Base-by-base conservation (phyloP, 1,140 invertebrate species). In the Lepidurus couesii region DNA sequence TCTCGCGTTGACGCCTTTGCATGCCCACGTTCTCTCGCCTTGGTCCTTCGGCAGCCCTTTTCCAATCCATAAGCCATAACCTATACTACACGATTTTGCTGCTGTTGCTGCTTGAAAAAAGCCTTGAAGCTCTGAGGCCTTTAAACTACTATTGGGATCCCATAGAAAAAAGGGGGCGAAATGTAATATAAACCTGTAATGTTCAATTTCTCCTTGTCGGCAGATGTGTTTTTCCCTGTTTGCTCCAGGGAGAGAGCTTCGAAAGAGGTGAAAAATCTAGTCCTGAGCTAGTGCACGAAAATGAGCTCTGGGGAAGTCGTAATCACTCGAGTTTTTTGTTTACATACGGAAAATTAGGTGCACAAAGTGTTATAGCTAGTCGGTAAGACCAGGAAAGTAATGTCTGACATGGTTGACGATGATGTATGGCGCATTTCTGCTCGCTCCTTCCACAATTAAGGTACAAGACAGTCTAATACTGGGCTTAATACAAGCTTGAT, bases 381-480 rank as follows among this genome's bases (percentile, higher is more conserved):
- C 34, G 21, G 53, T 65, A 9, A 16, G 53, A 16, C 7, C 53
- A 7, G 21, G 53, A 13, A 13, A 65, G 53, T 21, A 65, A n/a
- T 65, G 53, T 65, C 53, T 21, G 13, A 13, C 53, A 65, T 21
- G 16, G n/a, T 65, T 65, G 53, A 65, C 53, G 53, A n/a, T 65
- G 53, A 65, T 65, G 53, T n/a, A 65, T 65, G 53, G 53, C n/a
- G 53, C n/a, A 65, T 65, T 65, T 65, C 53, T 65, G 53, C 16
- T 13, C 10, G 21, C 16, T 0, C 3, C 21, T 21, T 65, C 21
- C 16, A 21, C 53, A 65, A 65, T 65, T 65, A 65, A 65, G 21
- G 9, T 7, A 65, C 53, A 65, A 65, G 53, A 65, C 53, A 65
- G 53, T 65, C 8, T 65, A 65, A 65, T 65, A 65, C 53, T 16